Base-by-base conservation (phyloP, 2,113 vertebrate genomes). In the Psettodes erumei region DNA sequence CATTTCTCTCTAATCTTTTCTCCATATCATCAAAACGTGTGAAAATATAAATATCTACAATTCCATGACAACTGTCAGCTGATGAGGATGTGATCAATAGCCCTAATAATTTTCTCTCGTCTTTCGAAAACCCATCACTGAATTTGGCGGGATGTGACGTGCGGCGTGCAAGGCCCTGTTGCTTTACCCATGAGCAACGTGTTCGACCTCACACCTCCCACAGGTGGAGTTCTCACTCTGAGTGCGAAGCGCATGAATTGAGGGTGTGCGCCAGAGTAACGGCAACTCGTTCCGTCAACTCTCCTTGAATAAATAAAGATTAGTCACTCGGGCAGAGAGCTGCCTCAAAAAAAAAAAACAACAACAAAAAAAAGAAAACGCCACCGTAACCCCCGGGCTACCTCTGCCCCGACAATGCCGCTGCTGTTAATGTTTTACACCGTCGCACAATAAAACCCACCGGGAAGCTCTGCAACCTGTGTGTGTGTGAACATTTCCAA, bases 381-480 rank as follows among this genome's bases (percentile, higher is more conserved):
- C 2, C 27, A n/a, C 4, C 21, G 1, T 75, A 72, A 77, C 75
- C 61, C 68, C 38, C 0, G 61, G 0, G 33, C 45, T 54, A 40
- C 58, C 21, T 71, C 67, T 47, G 48, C 1, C 45, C n/a, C 16
- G 54, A 72, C 75, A 74, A 80, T 38, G 55, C 62, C 21, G 1
- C 43, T 3, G 2, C 55, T n/a, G 66, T 80, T 63, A 82, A 84
- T 88, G 55, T 77, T 82, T 79, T 3, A 84, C 78, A 23, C 19
- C 2, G 1, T 33, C 15, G 15, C 6, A 51, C 45, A 58, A 71
- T 27, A 27, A 78, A 60, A 27, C 32, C n/a, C 27, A 40, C 0
- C 2, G 23, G 25, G 53, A 54, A 28, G 23, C 23, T 28, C 3
- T 55, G 51, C 38, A 38, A 0, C 9, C 47, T 12, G 18, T 8